Percentiles rank a stretch among this genome's conserved stretches.
These are phyloP conservation scores for Pogona vitticeps DNA, from an alignment of 2,113 vertebrate species.

Conservation along the genomic window DNA sequence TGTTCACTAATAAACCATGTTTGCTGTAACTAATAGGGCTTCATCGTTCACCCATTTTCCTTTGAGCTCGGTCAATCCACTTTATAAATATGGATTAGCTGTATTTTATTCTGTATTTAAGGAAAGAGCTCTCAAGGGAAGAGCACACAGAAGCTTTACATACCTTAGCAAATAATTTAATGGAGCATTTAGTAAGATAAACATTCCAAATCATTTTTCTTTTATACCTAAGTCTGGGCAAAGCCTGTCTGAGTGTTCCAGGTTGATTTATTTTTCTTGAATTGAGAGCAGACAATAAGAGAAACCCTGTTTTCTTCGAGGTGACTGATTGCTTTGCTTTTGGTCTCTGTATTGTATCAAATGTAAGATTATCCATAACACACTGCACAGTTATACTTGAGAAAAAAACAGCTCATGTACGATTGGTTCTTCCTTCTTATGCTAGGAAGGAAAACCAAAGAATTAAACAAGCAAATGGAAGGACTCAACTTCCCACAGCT, in stretches of 20 bases:
- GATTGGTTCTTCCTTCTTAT: slow-evolving; percentile 5
- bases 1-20: slow-evolving; percentile 29
- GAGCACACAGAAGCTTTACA: slow-evolving; percentile 41
- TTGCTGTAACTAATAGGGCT: slow-evolving; percentile 31
- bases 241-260: slow-evolving; percentile 29
- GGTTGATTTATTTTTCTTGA: slow-evolving; percentile 56
- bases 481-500: neutral
- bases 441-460: slow-evolving; percentile 41
- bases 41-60: slow-evolving; percentile 23
- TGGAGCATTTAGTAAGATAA: slow-evolving; percentile 43
- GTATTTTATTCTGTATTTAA: slow-evolving; percentile 20
- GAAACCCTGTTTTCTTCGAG: slow-evolving; percentile 24
- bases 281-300: slow-evolving; percentile 58
- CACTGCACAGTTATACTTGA: slow-evolving; percentile 4
- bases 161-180: slow-evolving; percentile 48
- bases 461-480: neutral
- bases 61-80: slow-evolving; percentile 20
- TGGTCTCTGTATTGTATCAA: slow-evolving; percentile 19
- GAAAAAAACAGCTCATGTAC: slow-evolving; percentile 12
- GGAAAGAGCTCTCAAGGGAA: slow-evolving; percentile 25
- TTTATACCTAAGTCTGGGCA: slow-evolving; percentile 27
- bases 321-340: slow-evolving; percentile 24
- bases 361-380: slow-evolving; percentile 38
- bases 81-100: slow-evolving; percentile 26
- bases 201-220: slow-evolving; percentile 54